A percentile compares a stretch with the other conserved stretches of the same genome.
phyloP scores from a whole-genome alignment of 2,888 invertebrate genomes.

The Drosophila macrospina region DNA sequence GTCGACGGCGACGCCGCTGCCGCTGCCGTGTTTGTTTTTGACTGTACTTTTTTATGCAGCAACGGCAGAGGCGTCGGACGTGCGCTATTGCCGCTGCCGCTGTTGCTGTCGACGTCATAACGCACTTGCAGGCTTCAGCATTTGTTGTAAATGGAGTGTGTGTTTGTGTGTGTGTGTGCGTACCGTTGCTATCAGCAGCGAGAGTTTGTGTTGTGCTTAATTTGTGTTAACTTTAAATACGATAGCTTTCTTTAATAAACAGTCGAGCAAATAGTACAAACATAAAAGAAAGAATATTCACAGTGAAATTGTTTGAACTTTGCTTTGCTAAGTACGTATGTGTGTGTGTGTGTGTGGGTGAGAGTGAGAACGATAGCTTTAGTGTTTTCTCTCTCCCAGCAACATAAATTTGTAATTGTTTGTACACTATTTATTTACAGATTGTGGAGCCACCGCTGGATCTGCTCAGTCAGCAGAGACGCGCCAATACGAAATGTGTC shows the following conservation, averaged over 20 bases:
- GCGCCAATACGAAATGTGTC: constrained; percentile 93
- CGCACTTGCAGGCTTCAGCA: constrained; percentile 67
- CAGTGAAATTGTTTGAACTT: constrained; percentile 36
- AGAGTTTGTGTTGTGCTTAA: constrained; percentile 11
- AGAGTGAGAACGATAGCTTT: neutral
- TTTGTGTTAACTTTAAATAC: constrained; percentile 27
- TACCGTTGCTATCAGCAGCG: constrained; percentile 41
- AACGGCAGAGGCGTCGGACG: constrained; percentile 52
- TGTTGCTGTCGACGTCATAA: constrained; percentile 60
- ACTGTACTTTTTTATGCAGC: constrained; percentile 78
- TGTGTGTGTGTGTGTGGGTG: constrained; percentile 5
- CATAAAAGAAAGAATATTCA: neutral
- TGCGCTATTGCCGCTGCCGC: constrained; percentile 25
- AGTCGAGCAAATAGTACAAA: constrained; percentile 14
- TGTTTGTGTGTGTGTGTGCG: constrained; percentile 7
- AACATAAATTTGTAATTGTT: constrained; percentile 11
- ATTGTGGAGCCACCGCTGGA: constrained; percentile 93
- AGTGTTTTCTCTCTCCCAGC: neutral
- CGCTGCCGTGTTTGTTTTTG: constrained; percentile 77
- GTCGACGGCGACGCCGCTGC: constrained; percentile 49
- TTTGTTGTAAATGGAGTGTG: constrained; percentile 37
- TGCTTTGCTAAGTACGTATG: constrained; percentile 12
- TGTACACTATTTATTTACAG: constrained; percentile 85
- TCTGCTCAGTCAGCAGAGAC: constrained; percentile 90
- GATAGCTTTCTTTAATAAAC: constrained; percentile 39